Base-by-base conservation (phyloP, 2,888 invertebrate species). In the Pandemis corylana region DNA sequence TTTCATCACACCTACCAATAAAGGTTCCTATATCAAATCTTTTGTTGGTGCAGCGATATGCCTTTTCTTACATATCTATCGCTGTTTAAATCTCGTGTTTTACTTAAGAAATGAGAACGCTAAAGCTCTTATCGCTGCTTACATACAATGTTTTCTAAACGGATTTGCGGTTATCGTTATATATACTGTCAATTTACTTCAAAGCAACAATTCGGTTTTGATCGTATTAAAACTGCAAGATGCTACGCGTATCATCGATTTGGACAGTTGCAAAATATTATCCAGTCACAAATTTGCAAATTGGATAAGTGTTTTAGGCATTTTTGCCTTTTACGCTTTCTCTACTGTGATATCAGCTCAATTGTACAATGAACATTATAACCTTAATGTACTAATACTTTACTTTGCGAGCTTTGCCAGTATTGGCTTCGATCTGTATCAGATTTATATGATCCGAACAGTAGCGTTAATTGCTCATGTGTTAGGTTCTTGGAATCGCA, bases 1-100 rank as follows among this genome's bases (percentile, higher is more conserved):
- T 13, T 65, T 65, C n/a, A 65, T 65, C 0, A 65, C 65, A 7
- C 65, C 65, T 7, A 36, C 13, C 49, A 36, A 49, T 13, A 36
- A 13, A 13, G 7, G 2, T 2, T 49, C 20, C 7, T 6, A 28
- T 13, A 6, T 65, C 20, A 65, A 65, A 12, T 65, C 49, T 49
- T 49, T 65, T 2, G 13, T 65, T 28, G 65, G 49, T 0, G 13
- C 46, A 4, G 2, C 13, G 0, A 13, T 49, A 49, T 65, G 28
- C 12, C 7, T 49, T 0, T 36, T 28, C 49, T 13, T 49, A 2
- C 9, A 36, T 65, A 9, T 4, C 13, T 65, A n/a, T 7, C 65
- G 65, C 0, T 65, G 7, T 7, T 6, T 5, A 4, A 0, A 5
- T 15, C 5, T 15, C 1, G 0, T 1, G 0, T 7, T 9, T 15